Evolutionary conservation across 2,113 vertebrate species (phyloP).

Genomic region (Ophthalmolycus amberensis): DNA sequence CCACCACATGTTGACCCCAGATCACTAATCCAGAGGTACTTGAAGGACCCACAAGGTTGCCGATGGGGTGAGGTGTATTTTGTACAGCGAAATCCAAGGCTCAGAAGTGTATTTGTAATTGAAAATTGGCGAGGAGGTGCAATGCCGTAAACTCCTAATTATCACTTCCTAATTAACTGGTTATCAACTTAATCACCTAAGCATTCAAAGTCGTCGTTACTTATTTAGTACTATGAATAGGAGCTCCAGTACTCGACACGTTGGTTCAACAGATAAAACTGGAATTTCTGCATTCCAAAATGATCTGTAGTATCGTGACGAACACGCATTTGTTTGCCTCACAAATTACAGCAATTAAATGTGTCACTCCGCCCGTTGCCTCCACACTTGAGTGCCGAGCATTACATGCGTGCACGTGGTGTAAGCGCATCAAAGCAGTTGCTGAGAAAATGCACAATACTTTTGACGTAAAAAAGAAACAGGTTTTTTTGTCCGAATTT

Average conservation of each 20-base stretch:
- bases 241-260: neutral
- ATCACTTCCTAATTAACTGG: constrained; percentile 7
- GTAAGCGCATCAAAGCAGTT: neutral
- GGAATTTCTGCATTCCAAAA: neutral
- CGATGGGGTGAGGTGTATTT: neutral
- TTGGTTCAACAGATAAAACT: too few relatives aligned
- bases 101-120: neutral
- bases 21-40: neutral
- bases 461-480: neutral
- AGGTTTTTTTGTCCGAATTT: too few relatives aligned
- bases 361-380: neutral
- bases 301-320: neutral
- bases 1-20: constrained; percentile 17
- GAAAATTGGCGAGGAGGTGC: neutral
- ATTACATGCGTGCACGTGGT: neutral
- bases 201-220: neutral
- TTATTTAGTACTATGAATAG: neutral
- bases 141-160: neutral
- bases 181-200: neutral
- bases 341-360: neutral
- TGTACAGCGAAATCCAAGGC: neutral
- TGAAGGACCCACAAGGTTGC: neutral
- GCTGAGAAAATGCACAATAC: neutral
- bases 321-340: neutral
- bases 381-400: neutral